These are phyloP conservation scores for Uropetala carovei DNA, from an alignment of 2,888 invertebrate species.

Conservation along the genomic window DNA sequence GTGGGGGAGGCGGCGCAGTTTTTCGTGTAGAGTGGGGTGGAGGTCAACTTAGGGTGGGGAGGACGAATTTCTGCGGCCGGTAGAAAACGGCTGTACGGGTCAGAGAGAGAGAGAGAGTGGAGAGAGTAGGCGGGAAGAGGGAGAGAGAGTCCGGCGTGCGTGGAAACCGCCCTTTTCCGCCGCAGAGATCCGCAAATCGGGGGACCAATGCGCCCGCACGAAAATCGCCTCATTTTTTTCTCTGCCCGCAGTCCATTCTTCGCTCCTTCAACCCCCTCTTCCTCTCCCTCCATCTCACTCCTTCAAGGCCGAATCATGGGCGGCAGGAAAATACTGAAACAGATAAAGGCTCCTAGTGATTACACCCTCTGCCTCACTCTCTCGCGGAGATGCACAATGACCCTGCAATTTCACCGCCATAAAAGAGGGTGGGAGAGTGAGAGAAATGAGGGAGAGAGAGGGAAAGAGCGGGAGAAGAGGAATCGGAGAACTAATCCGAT, in stretches of 20 bases:
- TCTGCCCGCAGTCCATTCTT: background rate
- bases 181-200: constrained; percentile 25
- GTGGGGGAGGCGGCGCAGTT: background rate
- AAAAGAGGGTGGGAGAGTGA: too few species aligned
- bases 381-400: too few species aligned
- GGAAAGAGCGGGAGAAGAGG: too few species aligned
- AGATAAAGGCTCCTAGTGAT: background rate
- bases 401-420: too few species aligned
- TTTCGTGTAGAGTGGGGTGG: background rate
- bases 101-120: background rate
- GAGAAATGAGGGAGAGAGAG: too few species aligned
- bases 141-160: background rate
- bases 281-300: too few species aligned
- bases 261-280: background rate
- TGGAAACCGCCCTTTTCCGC: background rate
- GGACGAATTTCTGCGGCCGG: background rate
- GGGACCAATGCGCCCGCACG: background rate
- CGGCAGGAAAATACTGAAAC: background rate
- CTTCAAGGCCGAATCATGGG: background rate
- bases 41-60: background rate
- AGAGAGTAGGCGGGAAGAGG: background rate
- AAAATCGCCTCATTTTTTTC: background rate
- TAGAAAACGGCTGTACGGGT: background rate
- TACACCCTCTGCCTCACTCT: background rate
- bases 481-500: too few species aligned